Percentiles rank a stretch among this genome's conserved stretches.
Evolutionary conservation across 2,797 vertebrate genomes (phyloP).

Genomic region (Chaetophractus vellerosus): DNA sequence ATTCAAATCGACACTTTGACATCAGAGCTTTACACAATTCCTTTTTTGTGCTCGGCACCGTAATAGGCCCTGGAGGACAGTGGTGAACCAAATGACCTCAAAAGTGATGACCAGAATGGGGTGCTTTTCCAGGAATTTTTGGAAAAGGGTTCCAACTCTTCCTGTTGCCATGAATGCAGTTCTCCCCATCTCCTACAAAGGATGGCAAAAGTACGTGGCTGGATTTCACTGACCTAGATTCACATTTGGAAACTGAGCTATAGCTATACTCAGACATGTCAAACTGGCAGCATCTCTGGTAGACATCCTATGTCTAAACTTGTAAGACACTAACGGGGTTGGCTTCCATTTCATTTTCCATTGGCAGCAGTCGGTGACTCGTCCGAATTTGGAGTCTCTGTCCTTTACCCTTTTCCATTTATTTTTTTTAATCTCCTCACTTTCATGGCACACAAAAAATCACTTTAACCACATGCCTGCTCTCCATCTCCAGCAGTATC

Average conservation of each 20-base stretch:
- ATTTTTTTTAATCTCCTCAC: constrained; percentile 28
- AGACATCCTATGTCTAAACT: constrained; percentile 60
- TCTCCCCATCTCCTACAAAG: background rate
- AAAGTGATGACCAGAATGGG: background rate
- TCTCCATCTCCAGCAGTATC: background rate
- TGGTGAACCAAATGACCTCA: background rate
- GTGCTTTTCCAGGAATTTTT: background rate
- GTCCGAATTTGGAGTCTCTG: constrained; percentile 49
- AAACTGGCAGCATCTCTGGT: constrained; percentile 54
- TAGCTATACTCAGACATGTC: constrained; percentile 50
- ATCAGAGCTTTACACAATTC: background rate
- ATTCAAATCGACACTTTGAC: background rate
- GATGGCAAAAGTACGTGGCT: background rate
- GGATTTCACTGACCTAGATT: constrained; percentile 71
- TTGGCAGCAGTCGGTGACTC: constrained; percentile 62
- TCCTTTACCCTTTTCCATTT: constrained; percentile 55
- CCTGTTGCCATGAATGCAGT: background rate
- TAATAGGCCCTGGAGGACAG: background rate
- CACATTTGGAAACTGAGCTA: constrained; percentile 58
- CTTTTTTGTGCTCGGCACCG: background rate
- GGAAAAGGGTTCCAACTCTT: constrained; percentile 14
- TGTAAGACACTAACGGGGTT: background rate
- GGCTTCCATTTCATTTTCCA: constrained; percentile 76
- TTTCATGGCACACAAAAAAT: constrained; percentile 10
- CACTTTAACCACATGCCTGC: background rate